Base-by-base conservation (phyloP, 2,888 invertebrate species). In the Mylabris sibirica region DNA sequence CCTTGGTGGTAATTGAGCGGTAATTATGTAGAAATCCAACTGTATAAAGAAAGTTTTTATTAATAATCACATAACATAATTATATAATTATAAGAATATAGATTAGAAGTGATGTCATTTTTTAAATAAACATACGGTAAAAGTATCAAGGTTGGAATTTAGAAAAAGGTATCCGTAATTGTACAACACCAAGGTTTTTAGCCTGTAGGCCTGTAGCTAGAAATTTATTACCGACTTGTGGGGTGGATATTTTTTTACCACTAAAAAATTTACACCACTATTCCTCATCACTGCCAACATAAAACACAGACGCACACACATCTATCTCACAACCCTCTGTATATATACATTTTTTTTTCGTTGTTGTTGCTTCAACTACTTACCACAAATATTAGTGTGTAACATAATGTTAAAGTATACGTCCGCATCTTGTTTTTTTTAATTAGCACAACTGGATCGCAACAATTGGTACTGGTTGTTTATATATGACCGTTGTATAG, bases 1-100 rank as follows among this genome's bases (percentile, higher is more conserved):
- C 77, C 92, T 85, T 12, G 88, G 91, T n/a, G 92, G 92, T 66
- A 87, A 79, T 74, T 91, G 90, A 53, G 84, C 84, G 75, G 87
- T 60, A 34, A 71, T 34, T 41, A 14, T 44, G 38, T 60, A 17
- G 35, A 34, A 20, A 22, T 61, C 11, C 12, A 60, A 44, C 41
- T 30, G 24, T 30, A 68, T 14, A 49, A 59, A 26, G 61, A 67
- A 59, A 63, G 20, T 30, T 59, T 30, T 63, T 49, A 49, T 60
- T 30, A 60, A 57, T 60, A 30, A n/a, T n/a, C n/a, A n/a, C n/a
- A 30, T 30, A 49, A 9, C 20, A 44, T n/a, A 49, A 49, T 49
- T 49, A 49, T 20, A 49, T 44, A 49, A 49, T 49, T 30, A 30
- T 6, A 30, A 30, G n/a, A n/a, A n/a, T n/a, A n/a, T n/a, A n/a